Percentiles rank a stretch among this genome's conserved stretches.
phyloP scores from a whole-genome alignment of 1,140 invertebrate species.

The Cydia strobilella region DNA sequence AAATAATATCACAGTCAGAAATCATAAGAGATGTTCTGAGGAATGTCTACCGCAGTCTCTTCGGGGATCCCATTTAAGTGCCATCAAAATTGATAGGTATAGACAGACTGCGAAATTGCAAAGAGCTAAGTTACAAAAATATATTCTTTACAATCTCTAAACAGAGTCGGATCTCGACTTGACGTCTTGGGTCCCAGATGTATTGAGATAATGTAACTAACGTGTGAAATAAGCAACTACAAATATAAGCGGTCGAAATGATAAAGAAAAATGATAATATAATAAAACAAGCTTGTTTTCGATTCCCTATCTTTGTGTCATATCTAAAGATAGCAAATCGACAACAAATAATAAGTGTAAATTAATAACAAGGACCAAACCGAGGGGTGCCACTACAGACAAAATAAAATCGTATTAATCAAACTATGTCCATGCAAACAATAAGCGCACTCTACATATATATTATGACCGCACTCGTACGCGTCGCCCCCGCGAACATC shows the following conservation, averaged over 20 bases:
- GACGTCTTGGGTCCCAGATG: slow-evolving; percentile 5
- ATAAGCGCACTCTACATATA: slow-evolving; percentile 63
- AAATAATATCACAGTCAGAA: slow-evolving; percentile 76
- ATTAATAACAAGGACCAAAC: slow-evolving; percentile 73
- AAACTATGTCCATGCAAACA: slow-evolving; percentile 68
- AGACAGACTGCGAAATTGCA: neutral
- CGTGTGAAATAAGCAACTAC: slow-evolving; percentile 38
- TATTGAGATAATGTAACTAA: slow-evolving; percentile 43
- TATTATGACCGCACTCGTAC: slow-evolving; percentile 57
- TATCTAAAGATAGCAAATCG: slow-evolving; percentile 42
- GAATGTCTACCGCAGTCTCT: slow-evolving; percentile 65
- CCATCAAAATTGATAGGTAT: neutral
- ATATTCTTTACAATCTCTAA: neutral
- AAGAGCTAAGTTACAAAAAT: neutral
- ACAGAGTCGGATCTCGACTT: neutral
- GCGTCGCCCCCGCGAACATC: slow-evolving; percentile 40
- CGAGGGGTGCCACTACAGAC: slow-evolving; percentile 79
- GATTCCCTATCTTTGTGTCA: slow-evolving; percentile 38
- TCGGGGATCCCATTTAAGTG: slow-evolving; percentile 35
- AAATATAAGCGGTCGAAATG: slow-evolving; percentile 43
- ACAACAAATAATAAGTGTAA: slow-evolving; percentile 45
- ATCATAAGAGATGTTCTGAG: slow-evolving; percentile 50
- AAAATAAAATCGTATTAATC: slow-evolving; percentile 55
- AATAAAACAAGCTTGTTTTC: slow-evolving; percentile 38
- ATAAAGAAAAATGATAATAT: slow-evolving; percentile 38